Evolutionary conservation across 2,113 vertebrate genomes (phyloP).

Genomic region (Leucosticte australis): DNA sequence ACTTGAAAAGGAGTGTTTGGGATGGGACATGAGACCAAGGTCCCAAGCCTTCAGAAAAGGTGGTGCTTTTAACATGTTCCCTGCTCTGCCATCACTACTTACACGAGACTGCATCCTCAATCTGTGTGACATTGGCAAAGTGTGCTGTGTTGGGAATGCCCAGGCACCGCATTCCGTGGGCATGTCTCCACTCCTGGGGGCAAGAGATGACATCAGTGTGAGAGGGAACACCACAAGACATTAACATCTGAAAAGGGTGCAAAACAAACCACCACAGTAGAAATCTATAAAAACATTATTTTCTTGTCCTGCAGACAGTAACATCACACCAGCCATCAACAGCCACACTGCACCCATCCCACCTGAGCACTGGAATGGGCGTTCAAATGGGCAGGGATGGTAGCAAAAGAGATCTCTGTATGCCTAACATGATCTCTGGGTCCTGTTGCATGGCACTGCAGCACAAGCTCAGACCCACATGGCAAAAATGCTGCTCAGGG

Average conservation of each 20-base stretch:
- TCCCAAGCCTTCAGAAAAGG: neutral
- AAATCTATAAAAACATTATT: neutral
- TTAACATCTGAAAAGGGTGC: neutral
- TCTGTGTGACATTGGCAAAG: neutral
- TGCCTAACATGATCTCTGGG: accelerated
- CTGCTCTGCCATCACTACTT: slow-evolving; percentile 60
- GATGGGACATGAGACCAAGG: neutral
- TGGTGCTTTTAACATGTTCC: neutral
- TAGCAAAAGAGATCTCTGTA: neutral
- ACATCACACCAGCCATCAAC: neutral
- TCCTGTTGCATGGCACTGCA: accelerated
- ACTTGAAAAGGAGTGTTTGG: neutral
- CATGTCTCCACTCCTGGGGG: slow-evolving; percentile 67
- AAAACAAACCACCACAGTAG: neutral
- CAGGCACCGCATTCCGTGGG: neutral
- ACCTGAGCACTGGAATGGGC: neutral
- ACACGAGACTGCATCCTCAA: slow-evolving; percentile 52
- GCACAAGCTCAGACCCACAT: neutral
- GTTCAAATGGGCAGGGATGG: neutral
- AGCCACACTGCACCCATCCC: neutral
- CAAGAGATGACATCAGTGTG: neutral
- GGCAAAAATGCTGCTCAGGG: neutral
- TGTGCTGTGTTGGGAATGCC: neutral
- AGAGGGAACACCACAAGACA: neutral
- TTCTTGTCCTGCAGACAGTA: neutral